Evolutionary conservation across 2,797 vertebrate species (phyloP), one percentile per base, ranked within the genome.

Genomic region (Hydrocynus forskahlii): DNA sequence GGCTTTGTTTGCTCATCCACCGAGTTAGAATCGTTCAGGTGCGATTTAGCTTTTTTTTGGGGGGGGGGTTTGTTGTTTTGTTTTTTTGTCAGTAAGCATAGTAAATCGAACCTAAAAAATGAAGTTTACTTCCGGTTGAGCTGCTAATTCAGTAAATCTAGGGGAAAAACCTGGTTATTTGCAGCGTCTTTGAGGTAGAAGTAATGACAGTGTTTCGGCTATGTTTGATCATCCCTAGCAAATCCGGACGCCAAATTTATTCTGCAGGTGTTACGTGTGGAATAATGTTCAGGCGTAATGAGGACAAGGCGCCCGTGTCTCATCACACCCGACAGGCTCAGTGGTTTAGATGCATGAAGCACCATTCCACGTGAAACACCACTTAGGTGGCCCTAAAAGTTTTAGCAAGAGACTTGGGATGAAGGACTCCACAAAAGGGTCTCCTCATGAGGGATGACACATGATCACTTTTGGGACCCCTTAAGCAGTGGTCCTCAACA

Each of bases 181-280:
- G 86, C 86, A 55, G 82, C 81, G 89, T 89, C 92, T 92, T 91
- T 92, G 92, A 94, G 93, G 90, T 91, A 92, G 92, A 94, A 94
- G 94, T 95, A 95, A 95, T 95, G 94, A 95, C 93, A 95, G 94
- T 92, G 92, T 95, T 95, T 94, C 90, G 88, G 87, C 87, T 91
- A 93, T 93, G 94, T 95, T 95, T 95, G 94, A 95, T 94, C 93
- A 93, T 94, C 92, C 91, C 93, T 92, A 89, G 91, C 93, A 93
- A 93, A 95, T 95, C 93, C 92, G 92, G 93, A 94, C 94, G 93
- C 92, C 93, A 95, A 95, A 95, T 95, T 95, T 94, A 92, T 94
- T 94, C 93, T 92, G 94, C 94, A 95, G 94, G 94, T 95, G 94
- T 95, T 95, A 92, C 93, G 92, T 92, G 91, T 92, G 91, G 91